Evolutionary conservation across 2,888 invertebrate genomes (phyloP).

Genomic region (Scaptodrosophila latifasciaeformis): DNA sequence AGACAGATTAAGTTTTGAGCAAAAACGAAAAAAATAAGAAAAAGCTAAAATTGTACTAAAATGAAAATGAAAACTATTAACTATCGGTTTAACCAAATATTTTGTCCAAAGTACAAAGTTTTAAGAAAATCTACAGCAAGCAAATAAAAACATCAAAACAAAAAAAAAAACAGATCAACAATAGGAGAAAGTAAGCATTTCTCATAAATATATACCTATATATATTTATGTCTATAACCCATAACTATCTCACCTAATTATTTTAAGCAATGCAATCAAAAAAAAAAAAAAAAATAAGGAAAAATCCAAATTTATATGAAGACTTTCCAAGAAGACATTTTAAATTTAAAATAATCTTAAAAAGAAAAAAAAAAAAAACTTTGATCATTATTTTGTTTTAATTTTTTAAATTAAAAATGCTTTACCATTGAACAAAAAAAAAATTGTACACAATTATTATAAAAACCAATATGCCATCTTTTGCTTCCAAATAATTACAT

Average conservation of each 20-base stretch:
- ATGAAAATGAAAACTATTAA: too few relatives aligned
- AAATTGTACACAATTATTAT: background rate
- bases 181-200: slow-evolving; percentile 9
- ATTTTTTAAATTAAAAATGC: background rate
- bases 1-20: slow-evolving; percentile 24
- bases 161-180: slow-evolving; percentile 17
- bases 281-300: slow-evolving; percentile 25
- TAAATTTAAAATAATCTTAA: too few relatives aligned
- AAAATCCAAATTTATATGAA: slow-evolving; percentile 35
- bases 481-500: slow-evolving; percentile 59
- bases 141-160: slow-evolving; percentile 11
- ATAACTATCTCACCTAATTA: too few relatives aligned
- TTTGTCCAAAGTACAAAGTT: slow-evolving; percentile 41
- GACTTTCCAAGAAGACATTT: slow-evolving; percentile 53
- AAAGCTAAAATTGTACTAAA: slow-evolving; percentile 9
- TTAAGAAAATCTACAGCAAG: slow-evolving; percentile 21
- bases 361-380: too few relatives aligned
- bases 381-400: background rate
- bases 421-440: background rate
- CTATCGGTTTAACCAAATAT: slow-evolving; percentile 57
- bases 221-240: too few relatives aligned
- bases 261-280: too few relatives aligned
- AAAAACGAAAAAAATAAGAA: slow-evolving; percentile 15
- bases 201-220: background rate
- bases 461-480: slow-evolving; percentile 55